Percentiles rank a stretch among this genome's conserved stretches.
Conservation (phyloP, 2,888 invertebrate species). For the Rhyacophila evoluta region DNA sequence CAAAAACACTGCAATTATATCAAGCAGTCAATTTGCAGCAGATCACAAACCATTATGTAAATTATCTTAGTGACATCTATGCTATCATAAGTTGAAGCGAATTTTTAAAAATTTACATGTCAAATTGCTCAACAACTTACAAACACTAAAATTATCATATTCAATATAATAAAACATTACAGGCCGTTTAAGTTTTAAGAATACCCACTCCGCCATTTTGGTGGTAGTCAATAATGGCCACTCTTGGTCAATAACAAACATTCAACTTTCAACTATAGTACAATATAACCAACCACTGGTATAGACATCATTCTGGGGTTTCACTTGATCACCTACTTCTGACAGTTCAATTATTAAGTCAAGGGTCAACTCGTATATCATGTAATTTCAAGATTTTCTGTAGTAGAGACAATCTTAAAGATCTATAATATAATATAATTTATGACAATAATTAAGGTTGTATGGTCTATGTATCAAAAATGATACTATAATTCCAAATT, state of each 20-base stretch:
- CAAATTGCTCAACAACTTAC: slow-evolving; percentile 10
- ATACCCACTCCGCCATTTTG: background rate
- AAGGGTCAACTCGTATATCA: too few relatives aligned
- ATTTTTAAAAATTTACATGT: slow-evolving; percentile 2
- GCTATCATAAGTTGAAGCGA: background rate
- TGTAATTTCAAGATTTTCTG: too few relatives aligned
- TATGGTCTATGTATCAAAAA: too few relatives aligned
- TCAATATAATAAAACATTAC: background rate
- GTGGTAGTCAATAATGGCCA: background rate
- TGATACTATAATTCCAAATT: too few relatives aligned
- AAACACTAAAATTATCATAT: background rate
- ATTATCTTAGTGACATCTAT: background rate
- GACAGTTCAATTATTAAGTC: background rate
- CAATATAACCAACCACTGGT: background rate
- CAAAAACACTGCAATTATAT: background rate
- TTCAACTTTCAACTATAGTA: background rate
- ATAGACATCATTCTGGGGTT: background rate
- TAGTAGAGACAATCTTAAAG: too few relatives aligned
- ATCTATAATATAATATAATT: too few relatives aligned
- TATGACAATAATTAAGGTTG: too few relatives aligned
- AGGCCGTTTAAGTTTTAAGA: background rate
- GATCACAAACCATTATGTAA: slow-evolving; percentile 4
- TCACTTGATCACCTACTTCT: background rate
- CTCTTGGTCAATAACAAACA: background rate
- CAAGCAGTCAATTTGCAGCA: background rate